Percentiles rank a stretch among this genome's conserved stretches.
Evolutionary conservation across 2,797 vertebrate species (phyloP).

Genomic region (Brotula barbata): DNA sequence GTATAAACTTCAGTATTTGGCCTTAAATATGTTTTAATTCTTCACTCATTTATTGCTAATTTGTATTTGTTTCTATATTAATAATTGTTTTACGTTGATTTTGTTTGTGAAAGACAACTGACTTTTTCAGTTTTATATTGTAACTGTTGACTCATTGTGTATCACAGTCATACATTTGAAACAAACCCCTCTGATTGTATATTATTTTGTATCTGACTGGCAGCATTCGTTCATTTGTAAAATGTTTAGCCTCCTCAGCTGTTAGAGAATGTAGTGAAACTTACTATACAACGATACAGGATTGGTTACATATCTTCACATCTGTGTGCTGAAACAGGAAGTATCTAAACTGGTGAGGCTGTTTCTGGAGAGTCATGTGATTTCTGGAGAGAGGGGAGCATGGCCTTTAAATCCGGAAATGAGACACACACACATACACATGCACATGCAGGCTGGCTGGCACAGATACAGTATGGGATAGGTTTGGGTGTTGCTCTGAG

Average conservation of each 20-base stretch:
- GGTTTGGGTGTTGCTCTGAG: too few relatives aligned
- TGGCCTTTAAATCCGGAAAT: background rate
- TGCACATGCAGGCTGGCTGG: too few relatives aligned
- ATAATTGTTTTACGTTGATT: background rate
- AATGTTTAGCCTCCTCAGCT: too few relatives aligned
- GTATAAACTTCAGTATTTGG: constrained; percentile 11
- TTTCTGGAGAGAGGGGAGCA: constrained; percentile 7
- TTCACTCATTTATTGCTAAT: background rate
- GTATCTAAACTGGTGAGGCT: too few relatives aligned
- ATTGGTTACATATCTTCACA: too few relatives aligned
- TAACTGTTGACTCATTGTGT: background rate
- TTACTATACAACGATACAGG: too few relatives aligned
- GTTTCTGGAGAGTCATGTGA: constrained; percentile 31
- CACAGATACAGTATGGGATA: too few relatives aligned
- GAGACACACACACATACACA: too few relatives aligned
- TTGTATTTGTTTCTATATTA: constrained; percentile 8
- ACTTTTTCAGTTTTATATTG: background rate
- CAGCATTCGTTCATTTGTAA: background rate
- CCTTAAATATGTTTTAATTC: background rate
- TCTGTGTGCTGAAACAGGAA: too few relatives aligned
- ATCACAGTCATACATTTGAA: background rate
- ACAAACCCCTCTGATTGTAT: too few relatives aligned
- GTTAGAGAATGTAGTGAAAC: too few relatives aligned
- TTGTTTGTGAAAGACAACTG: background rate
- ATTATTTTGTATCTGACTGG: too few relatives aligned